These are phyloP conservation scores for Clarias pachynema DNA, from an alignment of 2,797 vertebrate genomes.

Conservation along the genomic window DNA sequence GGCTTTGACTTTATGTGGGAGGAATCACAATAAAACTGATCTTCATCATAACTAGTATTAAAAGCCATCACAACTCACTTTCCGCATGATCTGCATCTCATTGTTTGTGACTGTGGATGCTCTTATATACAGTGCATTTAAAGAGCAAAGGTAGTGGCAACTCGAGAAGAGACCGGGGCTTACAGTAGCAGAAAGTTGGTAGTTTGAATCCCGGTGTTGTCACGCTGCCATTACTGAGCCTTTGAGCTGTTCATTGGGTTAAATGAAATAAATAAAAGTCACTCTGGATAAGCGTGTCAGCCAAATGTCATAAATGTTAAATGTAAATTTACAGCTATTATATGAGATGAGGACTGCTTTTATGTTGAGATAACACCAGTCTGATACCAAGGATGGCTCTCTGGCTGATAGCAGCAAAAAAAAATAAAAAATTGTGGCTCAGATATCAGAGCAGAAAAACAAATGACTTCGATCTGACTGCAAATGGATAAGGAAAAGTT, in stretches of 20 bases:
- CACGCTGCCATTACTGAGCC: not conserved
- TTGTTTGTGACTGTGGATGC: conserved; percentile 75
- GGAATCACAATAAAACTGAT: conserved; percentile 44
- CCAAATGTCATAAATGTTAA: not conserved
- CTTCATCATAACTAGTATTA: conserved; percentile 78
- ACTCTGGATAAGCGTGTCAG: not conserved
- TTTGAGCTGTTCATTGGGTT: not conserved
- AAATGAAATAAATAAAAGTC: not conserved
- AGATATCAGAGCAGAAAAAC: not conserved
- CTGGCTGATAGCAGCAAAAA: not conserved
- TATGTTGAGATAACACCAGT: not conserved
- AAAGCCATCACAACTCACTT: conserved; percentile 65
- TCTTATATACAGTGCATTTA: conserved; percentile 68
- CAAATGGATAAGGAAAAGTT: not conserved
- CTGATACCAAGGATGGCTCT: not conserved
- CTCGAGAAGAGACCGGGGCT: not conserved
- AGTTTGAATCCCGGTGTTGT: not conserved
- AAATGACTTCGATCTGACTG: not conserved
- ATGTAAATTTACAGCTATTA: not conserved
- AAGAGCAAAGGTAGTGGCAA: not conserved
- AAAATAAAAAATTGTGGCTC: not conserved
- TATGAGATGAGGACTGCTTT: not conserved
- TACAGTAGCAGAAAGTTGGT: not conserved
- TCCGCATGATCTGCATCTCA: conserved; percentile 69
- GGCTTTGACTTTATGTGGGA: not conserved